These are phyloP conservation scores for Microctenopoma stevenorrisi DNA, from an alignment of 2,797 vertebrate genomes.

Conservation along the genomic window DNA sequence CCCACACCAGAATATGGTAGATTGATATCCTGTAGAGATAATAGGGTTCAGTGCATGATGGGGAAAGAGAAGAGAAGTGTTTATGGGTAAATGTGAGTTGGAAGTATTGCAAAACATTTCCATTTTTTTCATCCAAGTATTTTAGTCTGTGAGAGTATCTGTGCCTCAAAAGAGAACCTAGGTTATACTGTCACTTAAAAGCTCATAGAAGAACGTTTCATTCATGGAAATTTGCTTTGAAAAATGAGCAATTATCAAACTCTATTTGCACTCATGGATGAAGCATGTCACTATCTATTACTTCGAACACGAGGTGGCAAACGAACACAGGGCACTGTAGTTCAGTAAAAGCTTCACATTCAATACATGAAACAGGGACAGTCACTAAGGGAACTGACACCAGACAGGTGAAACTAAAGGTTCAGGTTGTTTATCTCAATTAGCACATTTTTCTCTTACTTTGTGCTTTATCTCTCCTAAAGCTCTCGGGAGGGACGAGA, in stretches of 20 bases:
- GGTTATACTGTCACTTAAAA: background rate
- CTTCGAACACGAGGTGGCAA: background rate
- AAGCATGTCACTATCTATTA: background rate
- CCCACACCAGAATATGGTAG: constrained; percentile 51
- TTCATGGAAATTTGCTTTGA: background rate
- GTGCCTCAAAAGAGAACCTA: background rate
- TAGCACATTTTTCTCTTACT: constrained; percentile 19
- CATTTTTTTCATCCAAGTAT: background rate
- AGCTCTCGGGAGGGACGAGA: constrained; percentile 53
- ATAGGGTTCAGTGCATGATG: constrained; percentile 40
- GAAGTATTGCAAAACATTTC: constrained; percentile 17
- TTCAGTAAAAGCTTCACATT: constrained; percentile 36
- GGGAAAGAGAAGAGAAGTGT: background rate
- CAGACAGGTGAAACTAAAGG: constrained; percentile 45
- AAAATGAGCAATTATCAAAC: background rate
- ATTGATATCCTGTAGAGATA: constrained; percentile 56
- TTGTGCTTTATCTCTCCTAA: constrained; percentile 20
- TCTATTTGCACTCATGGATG: background rate
- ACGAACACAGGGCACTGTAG: background rate
- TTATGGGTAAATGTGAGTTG: constrained; percentile 6
- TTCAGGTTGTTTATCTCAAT: constrained; percentile 36
- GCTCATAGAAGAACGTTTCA: background rate
- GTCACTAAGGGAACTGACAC: constrained; percentile 47
- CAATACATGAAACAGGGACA: constrained; percentile 48
- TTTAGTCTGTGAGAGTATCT: background rate